Conservation (phyloP, 2,113 vertebrate genomes). For the Callorhinus ursinus region DNA sequence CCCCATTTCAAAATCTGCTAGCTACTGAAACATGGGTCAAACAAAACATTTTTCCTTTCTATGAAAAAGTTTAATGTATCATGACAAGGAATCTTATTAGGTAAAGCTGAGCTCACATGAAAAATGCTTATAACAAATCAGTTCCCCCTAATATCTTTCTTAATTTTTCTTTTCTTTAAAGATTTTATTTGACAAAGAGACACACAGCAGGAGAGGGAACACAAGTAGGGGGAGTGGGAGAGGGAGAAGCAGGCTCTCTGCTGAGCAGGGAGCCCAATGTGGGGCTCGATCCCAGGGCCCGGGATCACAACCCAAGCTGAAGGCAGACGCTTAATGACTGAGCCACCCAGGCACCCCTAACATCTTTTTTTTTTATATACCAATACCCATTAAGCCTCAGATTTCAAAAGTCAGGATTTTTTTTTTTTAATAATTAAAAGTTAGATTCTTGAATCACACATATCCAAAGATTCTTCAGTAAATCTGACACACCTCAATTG, state of each 20-base stretch:
- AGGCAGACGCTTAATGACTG: too few relatives aligned
- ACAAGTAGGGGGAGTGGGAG: too few relatives aligned
- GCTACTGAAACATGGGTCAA: conserved; percentile 4
- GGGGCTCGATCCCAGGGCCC: too few relatives aligned
- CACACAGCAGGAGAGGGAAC: too few relatives aligned
- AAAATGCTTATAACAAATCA: conserved; percentile 39
- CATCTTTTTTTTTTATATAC: not conserved
- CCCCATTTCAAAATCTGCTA: conserved; percentile 67
- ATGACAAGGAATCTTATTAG: conserved; percentile 22
- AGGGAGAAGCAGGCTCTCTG: too few relatives aligned
- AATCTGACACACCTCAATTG: not conserved
- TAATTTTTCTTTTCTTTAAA: too few relatives aligned
- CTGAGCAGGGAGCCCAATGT: too few relatives aligned
- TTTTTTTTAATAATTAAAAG: conserved; percentile 7
- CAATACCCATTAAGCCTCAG: conserved; percentile 14
- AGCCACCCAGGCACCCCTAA: not conserved
- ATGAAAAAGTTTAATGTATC: conserved; percentile 47
- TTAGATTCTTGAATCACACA: not conserved
- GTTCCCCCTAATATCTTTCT: not conserved
- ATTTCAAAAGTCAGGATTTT: conserved; percentile 16
- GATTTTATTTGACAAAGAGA: too few relatives aligned
- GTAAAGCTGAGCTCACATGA: conserved; percentile 51
- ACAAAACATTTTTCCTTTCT: conserved; percentile 66
- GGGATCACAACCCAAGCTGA: too few relatives aligned
- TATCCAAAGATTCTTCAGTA: not conserved